Percentiles rank a stretch among this genome's conserved stretches.
phyloP scores from a whole-genome alignment of 2,888 invertebrate species.

The Caenorhabditis panamensis region DNA sequence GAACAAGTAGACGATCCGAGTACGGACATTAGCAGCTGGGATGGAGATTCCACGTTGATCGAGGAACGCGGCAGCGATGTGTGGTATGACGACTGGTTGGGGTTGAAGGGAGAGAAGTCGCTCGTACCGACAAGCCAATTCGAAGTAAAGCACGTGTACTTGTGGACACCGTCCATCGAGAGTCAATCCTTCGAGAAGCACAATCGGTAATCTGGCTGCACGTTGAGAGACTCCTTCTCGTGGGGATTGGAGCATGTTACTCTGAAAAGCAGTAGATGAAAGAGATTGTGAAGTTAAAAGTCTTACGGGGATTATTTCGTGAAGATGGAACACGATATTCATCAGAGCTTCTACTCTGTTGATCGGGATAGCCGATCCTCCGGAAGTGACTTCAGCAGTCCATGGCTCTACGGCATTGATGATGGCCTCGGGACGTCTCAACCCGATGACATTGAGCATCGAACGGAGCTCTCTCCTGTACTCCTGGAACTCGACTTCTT shows the following conservation, averaged over 20 bases:
- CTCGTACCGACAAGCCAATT: slow-evolving; percentile 68
- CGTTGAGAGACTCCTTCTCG: slow-evolving; percentile 64
- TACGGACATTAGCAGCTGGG: slow-evolving; percentile 82
- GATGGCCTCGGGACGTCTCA: slow-evolving; percentile 65
- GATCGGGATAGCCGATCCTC: slow-evolving; percentile 49
- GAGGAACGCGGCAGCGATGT: slow-evolving; percentile 67
- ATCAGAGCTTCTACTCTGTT: slow-evolving; percentile 64
- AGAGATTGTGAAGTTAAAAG: neutral
- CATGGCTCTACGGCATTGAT: slow-evolving; percentile 65
- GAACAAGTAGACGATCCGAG: slow-evolving; percentile 84
- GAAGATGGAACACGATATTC: slow-evolving; percentile 67
- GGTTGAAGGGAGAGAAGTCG: slow-evolving; percentile 56
- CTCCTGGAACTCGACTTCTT: slow-evolving; percentile 70
- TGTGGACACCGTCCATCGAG: slow-evolving; percentile 66
- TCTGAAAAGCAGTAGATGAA: slow-evolving; percentile 41
- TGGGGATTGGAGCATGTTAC: slow-evolving; percentile 62
- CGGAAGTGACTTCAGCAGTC: slow-evolving; percentile 52
- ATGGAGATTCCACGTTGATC: slow-evolving; percentile 69
- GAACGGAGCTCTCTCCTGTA: slow-evolving; percentile 68
- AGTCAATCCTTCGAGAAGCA: slow-evolving; percentile 51
- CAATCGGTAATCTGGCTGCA: slow-evolving; percentile 63
- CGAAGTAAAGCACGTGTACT: slow-evolving; percentile 65
- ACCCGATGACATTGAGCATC: slow-evolving; percentile 65
- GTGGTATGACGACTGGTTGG: slow-evolving; percentile 51
- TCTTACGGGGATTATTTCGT: slow-evolving; percentile 70